These are phyloP conservation scores for Botia kubotai DNA, from an alignment of 2,797 vertebrate species.

Conservation along the genomic window DNA sequence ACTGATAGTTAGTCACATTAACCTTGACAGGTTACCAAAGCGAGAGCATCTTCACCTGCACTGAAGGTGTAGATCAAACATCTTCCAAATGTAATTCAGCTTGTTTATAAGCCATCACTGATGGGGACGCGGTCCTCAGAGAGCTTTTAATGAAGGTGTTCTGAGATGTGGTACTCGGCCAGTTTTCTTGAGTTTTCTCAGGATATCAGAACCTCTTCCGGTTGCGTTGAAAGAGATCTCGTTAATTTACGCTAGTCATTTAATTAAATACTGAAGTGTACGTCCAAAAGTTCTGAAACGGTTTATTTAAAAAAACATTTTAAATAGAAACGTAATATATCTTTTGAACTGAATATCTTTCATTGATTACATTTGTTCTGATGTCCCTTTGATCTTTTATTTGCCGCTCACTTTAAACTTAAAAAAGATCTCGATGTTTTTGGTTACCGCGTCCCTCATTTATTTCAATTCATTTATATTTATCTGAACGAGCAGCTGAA, in stretches of 20 bases:
- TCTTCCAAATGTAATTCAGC: background rate
- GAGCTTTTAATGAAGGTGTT: background rate
- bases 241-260: no score
- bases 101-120: background rate
- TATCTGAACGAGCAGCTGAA: background rate
- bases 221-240: background rate
- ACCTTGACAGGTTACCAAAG: slow-evolving; percentile 1
- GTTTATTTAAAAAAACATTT: no score
- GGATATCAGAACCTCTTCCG: background rate
- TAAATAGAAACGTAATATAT: no score
- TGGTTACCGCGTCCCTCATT: background rate
- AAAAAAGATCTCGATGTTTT: no score
- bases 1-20: background rate
- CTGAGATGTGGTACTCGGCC: background rate
- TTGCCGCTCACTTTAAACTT: no score
- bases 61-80: background rate
- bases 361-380: no score
- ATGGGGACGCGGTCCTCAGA: background rate
- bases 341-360: no score
- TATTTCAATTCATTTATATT: background rate
- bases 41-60: background rate
- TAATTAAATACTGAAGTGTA: no score
- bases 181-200: background rate
- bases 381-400: no score
- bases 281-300: no score